These are phyloP conservation scores for Haliclona indistincta DNA, from an alignment of 37 sponge, comb jelly and placozoan species.

Conservation along the genomic window DNA sequence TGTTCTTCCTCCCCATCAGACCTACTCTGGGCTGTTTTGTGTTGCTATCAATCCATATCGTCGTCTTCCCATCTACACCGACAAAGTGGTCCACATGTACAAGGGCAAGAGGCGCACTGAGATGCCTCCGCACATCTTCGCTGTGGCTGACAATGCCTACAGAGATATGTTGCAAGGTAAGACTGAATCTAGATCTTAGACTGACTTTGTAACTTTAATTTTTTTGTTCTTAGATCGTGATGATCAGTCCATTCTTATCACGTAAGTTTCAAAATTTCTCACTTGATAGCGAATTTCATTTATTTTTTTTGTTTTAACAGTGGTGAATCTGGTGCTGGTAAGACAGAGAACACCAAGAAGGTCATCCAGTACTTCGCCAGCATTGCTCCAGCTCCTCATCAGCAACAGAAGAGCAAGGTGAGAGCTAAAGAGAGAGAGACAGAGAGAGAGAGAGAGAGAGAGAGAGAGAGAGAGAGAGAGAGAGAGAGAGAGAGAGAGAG, in stretches of 20 bases:
- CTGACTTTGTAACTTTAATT: not conserved
- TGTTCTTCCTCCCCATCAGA: constrained; percentile 48
- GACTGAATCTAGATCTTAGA: no score
- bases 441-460: not conserved
- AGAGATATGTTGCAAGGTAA: constrained; percentile 93
- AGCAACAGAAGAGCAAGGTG: constrained; percentile 18
- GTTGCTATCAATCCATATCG: constrained; percentile 98
- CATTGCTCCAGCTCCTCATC: constrained; percentile 68
- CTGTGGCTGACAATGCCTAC: constrained; percentile 97
- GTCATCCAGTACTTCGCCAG: constrained; percentile 99
- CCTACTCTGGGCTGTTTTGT: constrained; percentile 99
- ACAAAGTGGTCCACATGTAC: constrained; percentile 89
- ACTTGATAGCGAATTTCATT: not conserved
- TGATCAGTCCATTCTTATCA: constrained; percentile 98
- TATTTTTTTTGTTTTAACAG: constrained; percentile 24
- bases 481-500: not conserved
- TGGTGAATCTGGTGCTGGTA: constrained; percentile 99
- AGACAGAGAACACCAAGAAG: constrained; percentile 99
- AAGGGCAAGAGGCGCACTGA: constrained; percentile 92
- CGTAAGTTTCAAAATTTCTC: constrained; percentile 70
- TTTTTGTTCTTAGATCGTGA: constrained; percentile 78
- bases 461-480: not conserved
- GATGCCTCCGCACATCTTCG: constrained; percentile 96
- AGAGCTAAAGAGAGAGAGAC: not conserved
- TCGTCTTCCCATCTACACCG: constrained; percentile 90